These are phyloP conservation scores for Amblyjoppa fuscipennis DNA, from an alignment of 2,888 invertebrate genomes.

Conservation along the genomic window DNA sequence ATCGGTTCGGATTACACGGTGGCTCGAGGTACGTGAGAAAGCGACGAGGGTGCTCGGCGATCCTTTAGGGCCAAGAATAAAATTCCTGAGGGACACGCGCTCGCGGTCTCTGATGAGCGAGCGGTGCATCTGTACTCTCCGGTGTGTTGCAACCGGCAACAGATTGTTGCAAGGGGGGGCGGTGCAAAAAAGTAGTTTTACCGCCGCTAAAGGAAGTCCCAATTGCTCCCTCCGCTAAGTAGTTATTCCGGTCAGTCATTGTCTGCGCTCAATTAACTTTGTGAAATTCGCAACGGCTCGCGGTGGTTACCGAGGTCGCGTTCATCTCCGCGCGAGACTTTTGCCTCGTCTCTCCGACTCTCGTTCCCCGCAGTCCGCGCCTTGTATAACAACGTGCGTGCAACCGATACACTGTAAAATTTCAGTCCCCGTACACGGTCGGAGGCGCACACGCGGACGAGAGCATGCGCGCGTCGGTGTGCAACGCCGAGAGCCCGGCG, in stretches of 20 bases:
- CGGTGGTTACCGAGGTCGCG: conserved; percentile 58
- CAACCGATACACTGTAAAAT: conserved; percentile 28
- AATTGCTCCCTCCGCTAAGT: conserved; percentile 69
- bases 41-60: conserved; percentile 1
- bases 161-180: conserved; percentile 43
- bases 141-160: conserved; percentile 29
- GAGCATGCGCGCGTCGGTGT: not conserved
- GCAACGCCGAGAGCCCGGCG: conserved; percentile 3
- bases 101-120: conserved; percentile 59
- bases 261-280: conserved; percentile 82
- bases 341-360: conserved; percentile 20
- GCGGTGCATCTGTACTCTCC: conserved; percentile 53
- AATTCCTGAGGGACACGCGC: conserved; percentile 65
- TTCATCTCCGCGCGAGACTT: conserved; percentile 61
- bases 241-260: conserved; percentile 70
- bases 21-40: conserved; percentile 55
- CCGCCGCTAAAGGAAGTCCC: conserved; percentile 71
- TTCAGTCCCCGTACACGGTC: not conserved
- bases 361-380: conserved; percentile 13
- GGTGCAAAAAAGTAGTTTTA: conserved; percentile 64
- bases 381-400: conserved; percentile 24
- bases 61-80: conserved; percentile 32
- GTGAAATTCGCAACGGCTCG: conserved; percentile 77
- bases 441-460: not conserved
- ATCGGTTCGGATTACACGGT: conserved; percentile 23